Evolutionary conservation across 1,140 invertebrate genomes (phyloP), one percentile per base, ranked within the genome.

Genomic region (Zaprionus gabonicus): DNA sequence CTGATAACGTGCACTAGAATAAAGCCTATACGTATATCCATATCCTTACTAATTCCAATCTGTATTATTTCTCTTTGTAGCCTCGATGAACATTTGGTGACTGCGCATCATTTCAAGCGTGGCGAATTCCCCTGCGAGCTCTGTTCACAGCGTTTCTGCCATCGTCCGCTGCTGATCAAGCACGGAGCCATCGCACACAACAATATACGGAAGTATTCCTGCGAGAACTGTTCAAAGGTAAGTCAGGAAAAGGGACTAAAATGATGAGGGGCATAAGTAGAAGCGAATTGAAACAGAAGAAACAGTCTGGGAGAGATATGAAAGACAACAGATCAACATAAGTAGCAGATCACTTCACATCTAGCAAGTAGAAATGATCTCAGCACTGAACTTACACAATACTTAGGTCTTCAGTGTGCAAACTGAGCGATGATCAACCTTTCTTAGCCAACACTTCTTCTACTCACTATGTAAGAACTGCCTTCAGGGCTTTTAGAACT

Each of bases 151-250:
- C 95, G 96, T 10, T 99, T 97, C 93, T 95, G 96, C 70, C 97
- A 96, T 94, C 95, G 97, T 17, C 95, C 96, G 0, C 95, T 97
- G 73, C 93, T 99, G 5, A 95, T 97, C 25, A 95, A 96, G 20
- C 98, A 99, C 92, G 95, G 97, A 46, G 96, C 96, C 0, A 93
- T 96, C n/a, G 94, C 95, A 9, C 97, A 98, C 93, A 96, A 97
- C 1, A 95, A 96, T 76, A 94, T 95, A 4, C 94, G 95, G 63
- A 96, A 96, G 91, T 99, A 98, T 93, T 95, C 96, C 27, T 99
- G 98, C 93, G 98, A 99, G 92, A 98, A 98, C 92, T 99, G 98
- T 92, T 95, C 97, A 76, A 98, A 98, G 95, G 96, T 96, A 91
- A 93, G 92, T 83, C 6, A 0, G 41, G 3, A 46, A 41, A 20